Percentiles rank a stretch among this genome's conserved stretches.
These are phyloP conservation scores for Octomys mimax DNA, from an alignment of 2,797 vertebrate genomes.

Conservation along the genomic window DNA sequence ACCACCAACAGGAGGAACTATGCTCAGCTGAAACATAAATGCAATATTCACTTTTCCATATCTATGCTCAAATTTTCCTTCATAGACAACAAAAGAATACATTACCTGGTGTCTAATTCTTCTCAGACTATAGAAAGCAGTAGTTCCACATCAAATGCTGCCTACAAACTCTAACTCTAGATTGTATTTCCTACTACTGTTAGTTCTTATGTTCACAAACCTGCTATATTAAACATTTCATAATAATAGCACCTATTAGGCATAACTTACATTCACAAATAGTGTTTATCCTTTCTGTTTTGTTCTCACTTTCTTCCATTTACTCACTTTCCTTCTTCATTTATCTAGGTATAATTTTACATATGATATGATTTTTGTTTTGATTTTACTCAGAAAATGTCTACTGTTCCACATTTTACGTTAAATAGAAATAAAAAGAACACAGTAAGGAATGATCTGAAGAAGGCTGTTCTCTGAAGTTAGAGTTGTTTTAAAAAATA, in stretches of 20 bases:
- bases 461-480: background rate
- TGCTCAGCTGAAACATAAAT: background rate
- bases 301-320: fast-evolving
- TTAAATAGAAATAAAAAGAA: background rate
- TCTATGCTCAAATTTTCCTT: background rate
- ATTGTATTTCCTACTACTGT: background rate
- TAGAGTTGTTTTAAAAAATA: background rate
- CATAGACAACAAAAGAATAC: background rate
- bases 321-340: background rate
- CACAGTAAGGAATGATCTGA: background rate
- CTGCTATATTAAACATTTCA: background rate
- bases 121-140: background rate
- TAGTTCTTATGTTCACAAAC: background rate
- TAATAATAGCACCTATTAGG: background rate
- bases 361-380: background rate
- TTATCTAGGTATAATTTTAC: background rate
- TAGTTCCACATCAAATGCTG: background rate
- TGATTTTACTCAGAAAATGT: background rate
- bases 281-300: fast-evolving
- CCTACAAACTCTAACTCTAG: background rate
- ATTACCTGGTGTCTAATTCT: background rate
- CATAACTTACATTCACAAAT: background rate
- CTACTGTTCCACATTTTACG: background rate
- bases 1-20: background rate
- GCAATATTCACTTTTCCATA: background rate